Conservation (phyloP, 2,113 vertebrate species). For the Muscicapa adusta region DNA sequence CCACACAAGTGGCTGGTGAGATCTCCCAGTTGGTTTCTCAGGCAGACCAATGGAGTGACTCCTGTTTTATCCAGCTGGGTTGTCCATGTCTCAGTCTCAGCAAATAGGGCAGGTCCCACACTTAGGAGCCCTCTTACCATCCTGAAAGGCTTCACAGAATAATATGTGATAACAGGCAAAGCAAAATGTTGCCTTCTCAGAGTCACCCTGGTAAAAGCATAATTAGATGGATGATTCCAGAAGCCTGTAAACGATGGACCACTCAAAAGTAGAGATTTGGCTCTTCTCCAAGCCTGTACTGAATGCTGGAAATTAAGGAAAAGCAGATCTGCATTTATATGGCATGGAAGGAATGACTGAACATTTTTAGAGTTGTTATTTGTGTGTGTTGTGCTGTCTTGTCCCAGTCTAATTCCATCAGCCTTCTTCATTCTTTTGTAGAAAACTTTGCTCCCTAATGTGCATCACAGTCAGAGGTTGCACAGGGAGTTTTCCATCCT, state of each 20-base stretch:
- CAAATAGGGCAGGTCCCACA: not conserved
- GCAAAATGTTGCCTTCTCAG: not conserved
- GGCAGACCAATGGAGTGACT: not conserved
- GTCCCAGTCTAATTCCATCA: not conserved
- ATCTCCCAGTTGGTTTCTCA: not conserved
- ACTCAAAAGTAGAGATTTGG: not conserved
- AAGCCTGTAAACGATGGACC: not conserved
- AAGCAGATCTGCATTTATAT: not conserved
- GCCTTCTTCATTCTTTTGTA: not conserved
- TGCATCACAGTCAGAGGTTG: not conserved
- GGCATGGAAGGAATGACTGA: not conserved
- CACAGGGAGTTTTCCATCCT: not conserved
- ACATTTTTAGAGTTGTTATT: not conserved
- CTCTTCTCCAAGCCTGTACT: not conserved
- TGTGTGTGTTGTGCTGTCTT: not conserved
- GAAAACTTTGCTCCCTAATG: not conserved
- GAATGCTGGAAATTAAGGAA: not conserved
- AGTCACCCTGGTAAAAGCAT: not conserved
- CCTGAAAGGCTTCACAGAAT: not conserved
- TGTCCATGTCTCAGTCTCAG: not conserved
- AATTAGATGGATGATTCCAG: not conserved
- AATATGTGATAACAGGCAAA: not conserved
- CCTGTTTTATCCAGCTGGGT: not conserved
- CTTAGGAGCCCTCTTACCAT: not conserved
- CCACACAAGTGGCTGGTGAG: accelerated